Evolutionary conservation across 2,888 invertebrate genomes (phyloP).

Genomic region (Nysson spinosus): DNA sequence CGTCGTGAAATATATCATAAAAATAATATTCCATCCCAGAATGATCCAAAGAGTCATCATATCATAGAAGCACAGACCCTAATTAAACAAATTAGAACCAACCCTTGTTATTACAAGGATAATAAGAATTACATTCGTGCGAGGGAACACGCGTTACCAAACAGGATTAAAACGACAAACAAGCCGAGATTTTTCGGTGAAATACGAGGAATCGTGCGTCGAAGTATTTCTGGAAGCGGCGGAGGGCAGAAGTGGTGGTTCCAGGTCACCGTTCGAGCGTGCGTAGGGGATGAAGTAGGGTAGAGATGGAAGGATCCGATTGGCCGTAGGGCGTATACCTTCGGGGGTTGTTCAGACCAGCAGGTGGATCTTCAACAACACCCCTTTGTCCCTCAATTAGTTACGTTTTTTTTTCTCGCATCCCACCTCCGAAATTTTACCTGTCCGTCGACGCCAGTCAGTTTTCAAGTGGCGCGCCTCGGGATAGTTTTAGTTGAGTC

Average conservation of each 20-base stretch:
- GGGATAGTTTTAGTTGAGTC: conserved; percentile 42
- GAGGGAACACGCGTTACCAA: too few relatives aligned
- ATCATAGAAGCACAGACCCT: too few relatives aligned
- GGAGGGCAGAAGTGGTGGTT: conserved; percentile 9
- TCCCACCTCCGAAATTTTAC: conserved; percentile 58
- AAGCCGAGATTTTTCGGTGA: background rate
- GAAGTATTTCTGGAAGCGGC: conserved; percentile 18
- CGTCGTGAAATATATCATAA: too few relatives aligned
- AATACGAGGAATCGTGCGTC: conserved; percentile 7
- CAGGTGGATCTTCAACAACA: conserved; percentile 73
- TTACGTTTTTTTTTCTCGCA: conserved; percentile 61
- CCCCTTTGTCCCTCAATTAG: conserved; percentile 71
- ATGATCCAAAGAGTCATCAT: too few relatives aligned
- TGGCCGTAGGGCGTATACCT: conserved; percentile 71
- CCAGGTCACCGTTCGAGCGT: conserved; percentile 38
- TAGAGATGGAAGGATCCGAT: conserved; percentile 61
- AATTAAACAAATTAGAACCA: too few relatives aligned
- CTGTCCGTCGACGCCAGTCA: conserved; percentile 52
- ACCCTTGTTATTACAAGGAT: too few relatives aligned
- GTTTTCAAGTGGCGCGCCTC: conserved; percentile 51
- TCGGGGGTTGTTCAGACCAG: conserved; percentile 61
- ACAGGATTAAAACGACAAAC: too few relatives aligned
- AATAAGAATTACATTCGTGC: too few relatives aligned
- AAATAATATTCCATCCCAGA: too few relatives aligned
- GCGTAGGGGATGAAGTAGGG: conserved; percentile 58